Conservation (phyloP, 92 coral and sea anemone genomes). For the Metridium senile region DNA sequence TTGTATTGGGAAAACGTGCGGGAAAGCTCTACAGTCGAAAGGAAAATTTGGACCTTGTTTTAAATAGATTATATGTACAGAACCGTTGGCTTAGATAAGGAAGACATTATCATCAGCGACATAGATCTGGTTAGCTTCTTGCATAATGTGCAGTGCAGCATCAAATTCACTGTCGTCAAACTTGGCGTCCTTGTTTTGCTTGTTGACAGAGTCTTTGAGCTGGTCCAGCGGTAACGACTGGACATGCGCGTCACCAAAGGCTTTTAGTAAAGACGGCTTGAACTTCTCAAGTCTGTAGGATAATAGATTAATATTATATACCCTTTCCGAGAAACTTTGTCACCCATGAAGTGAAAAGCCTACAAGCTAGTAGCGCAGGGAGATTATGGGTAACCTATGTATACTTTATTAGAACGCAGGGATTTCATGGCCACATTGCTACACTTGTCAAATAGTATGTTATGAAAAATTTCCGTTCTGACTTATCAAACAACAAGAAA, state of each 20-base stretch:
- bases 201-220: conserved; percentile 65
- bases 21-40: not conserved
- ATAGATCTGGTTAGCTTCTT: conserved; percentile 86
- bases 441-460: too few species aligned
- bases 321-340: too few species aligned
- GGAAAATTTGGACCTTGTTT: not conserved
- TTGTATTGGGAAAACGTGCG: too few species aligned
- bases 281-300: conserved; percentile 68
- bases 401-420: too few species aligned
- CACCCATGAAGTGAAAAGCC: too few species aligned
- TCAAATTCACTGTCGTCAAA: conserved; percentile 75
- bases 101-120: conserved; percentile 73
- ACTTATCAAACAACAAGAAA: too few species aligned
- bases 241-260: conserved; percentile 81
- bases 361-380: too few species aligned
- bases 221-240: conserved; percentile 76
- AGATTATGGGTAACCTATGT: too few species aligned
- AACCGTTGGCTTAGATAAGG: conserved; percentile 48
- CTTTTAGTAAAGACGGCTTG: conserved; percentile 65
- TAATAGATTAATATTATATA: too few species aligned
- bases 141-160: conserved; percentile 81
- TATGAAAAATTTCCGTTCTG: too few species aligned
- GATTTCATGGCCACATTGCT: too few species aligned
- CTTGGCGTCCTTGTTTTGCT: conserved; percentile 36
- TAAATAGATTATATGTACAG: not conserved